Percentiles rank a stretch among this genome's conserved stretches.
These are phyloP conservation scores for Halocynthia aurantium DNA, from an alignment of 23 tunicate species.

Conservation along the genomic window DNA sequence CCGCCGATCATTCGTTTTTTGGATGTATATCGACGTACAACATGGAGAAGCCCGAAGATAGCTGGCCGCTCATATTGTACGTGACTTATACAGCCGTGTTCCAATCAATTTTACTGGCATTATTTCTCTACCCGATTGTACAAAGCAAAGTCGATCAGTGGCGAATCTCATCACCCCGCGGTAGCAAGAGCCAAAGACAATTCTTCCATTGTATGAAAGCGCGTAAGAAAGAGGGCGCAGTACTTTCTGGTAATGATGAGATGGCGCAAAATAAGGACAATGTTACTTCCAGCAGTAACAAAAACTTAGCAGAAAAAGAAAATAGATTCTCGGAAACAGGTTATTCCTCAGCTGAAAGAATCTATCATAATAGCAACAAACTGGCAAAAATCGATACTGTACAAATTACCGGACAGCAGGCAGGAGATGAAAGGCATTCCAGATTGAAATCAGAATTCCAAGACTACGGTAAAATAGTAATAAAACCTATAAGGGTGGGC, in stretches of 20 bases:
- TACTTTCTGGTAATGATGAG: no score
- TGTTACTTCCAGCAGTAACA: no score
- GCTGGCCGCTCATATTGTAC: constrained; percentile 55
- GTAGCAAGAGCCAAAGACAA: no score
- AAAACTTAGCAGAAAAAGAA: no score
- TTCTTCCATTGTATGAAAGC: no score
- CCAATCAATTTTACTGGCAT: constrained; percentile 37
- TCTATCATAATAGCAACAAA: no score
- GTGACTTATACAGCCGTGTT: constrained; percentile 43
- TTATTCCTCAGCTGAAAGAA: no score
- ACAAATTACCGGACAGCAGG: neutral
- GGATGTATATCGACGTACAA: constrained; percentile 70
- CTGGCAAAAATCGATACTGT: no score
- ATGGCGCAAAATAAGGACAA: no score
- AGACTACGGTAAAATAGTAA: no score
- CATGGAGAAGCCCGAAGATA: constrained; percentile 31
- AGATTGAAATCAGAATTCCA: neutral
- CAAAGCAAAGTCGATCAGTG: constrained; percentile 37
- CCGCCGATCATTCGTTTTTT: constrained; percentile 18
- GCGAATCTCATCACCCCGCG: neutral
- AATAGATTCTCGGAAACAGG: no score
- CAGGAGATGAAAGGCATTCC: neutral
- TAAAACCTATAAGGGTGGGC: neutral
- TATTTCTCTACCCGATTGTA: constrained; percentile 56
- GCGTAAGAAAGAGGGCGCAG: no score